These are phyloP conservation scores for Xiphophorus maculatus DNA, from an alignment of 2,113 vertebrate genomes.

Conservation along the genomic window DNA sequence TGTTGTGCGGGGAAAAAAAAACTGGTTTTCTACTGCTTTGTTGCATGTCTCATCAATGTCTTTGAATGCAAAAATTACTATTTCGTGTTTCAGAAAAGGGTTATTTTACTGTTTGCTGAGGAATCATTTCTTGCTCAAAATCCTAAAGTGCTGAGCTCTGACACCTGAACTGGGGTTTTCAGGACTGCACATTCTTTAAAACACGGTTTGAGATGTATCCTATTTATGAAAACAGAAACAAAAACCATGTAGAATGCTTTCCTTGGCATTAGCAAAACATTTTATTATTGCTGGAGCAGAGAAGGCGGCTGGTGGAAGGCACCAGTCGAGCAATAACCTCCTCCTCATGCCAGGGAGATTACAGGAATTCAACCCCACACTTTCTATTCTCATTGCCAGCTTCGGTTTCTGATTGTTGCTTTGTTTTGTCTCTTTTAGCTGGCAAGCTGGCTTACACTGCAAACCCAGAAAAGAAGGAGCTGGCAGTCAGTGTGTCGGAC, in stretches of 20 bases:
- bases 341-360: not conserved
- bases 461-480: constrained; percentile 72
- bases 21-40: too few relatives aligned
- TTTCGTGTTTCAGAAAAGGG: too few relatives aligned
- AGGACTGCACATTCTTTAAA: too few relatives aligned
- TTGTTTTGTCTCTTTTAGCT: constrained; percentile 66
- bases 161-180: too few relatives aligned
- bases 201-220: too few relatives aligned
- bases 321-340: not conserved
- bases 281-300: not conserved
- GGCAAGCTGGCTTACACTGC: constrained; percentile 79
- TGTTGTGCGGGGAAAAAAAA: too few relatives aligned
- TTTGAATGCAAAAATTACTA: too few relatives aligned
- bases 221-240: not conserved
- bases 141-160: too few relatives aligned
- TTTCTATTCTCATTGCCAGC: not conserved
- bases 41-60: too few relatives aligned
- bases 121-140: not conserved
- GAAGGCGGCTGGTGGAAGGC: too few relatives aligned
- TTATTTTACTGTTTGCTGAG: too few relatives aligned
- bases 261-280: not conserved
- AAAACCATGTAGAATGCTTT: not conserved
- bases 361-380: not conserved
- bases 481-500: constrained; percentile 79
- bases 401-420: not conserved